Percentiles rank a stretch among this genome's conserved stretches.
These are phyloP conservation scores for Echiichthys vipera DNA, from an alignment of 2,797 vertebrate species.

Conservation along the genomic window DNA sequence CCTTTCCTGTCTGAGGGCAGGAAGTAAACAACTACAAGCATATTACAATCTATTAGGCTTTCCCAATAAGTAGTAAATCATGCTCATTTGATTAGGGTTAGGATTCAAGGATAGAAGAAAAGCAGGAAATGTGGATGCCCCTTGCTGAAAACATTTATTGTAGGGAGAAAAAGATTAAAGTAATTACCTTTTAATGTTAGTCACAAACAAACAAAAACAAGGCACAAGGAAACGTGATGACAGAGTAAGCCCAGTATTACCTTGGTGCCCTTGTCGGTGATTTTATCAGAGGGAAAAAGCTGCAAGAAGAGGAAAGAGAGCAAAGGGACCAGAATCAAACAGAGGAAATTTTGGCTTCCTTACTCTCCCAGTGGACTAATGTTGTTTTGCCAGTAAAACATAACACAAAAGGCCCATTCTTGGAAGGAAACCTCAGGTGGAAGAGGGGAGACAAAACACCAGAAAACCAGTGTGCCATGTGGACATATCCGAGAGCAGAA, in stretches of 20 bases:
- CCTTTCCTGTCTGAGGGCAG: constrained; percentile 8
- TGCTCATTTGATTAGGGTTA: constrained; percentile 23
- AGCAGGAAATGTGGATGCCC: constrained; percentile 38
- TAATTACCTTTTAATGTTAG: constrained; percentile 22
- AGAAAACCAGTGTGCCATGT: not conserved
- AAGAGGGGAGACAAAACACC: constrained; percentile 30
- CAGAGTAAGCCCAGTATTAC: constrained; percentile 77
- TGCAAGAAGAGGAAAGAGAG: constrained; percentile 80
- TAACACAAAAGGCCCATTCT: constrained; percentile 53
- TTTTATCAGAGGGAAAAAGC: constrained; percentile 97
- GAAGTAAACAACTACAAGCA: constrained; percentile 17
- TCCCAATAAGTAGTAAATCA: constrained; percentile 13
- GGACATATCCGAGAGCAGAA: not conserved
- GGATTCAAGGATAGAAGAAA: constrained; percentile 41
- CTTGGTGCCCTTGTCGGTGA: constrained; percentile 94
- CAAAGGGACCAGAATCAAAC: constrained; percentile 74
- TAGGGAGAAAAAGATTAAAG: not conserved
- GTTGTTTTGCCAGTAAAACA: constrained; percentile 63
- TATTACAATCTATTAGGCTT: not conserved
- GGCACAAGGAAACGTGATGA: constrained; percentile 43
- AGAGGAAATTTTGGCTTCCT: constrained; percentile 78
- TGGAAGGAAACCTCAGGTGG: constrained; percentile 33
- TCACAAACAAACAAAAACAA: constrained; percentile 11
- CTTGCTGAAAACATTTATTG: constrained; percentile 1
- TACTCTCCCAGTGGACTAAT: constrained; percentile 40